Percentiles rank a stretch among this genome's conserved stretches.
These are phyloP conservation scores for Spodoptera picta DNA, from an alignment of 2,888 invertebrate species.

Conservation along the genomic window DNA sequence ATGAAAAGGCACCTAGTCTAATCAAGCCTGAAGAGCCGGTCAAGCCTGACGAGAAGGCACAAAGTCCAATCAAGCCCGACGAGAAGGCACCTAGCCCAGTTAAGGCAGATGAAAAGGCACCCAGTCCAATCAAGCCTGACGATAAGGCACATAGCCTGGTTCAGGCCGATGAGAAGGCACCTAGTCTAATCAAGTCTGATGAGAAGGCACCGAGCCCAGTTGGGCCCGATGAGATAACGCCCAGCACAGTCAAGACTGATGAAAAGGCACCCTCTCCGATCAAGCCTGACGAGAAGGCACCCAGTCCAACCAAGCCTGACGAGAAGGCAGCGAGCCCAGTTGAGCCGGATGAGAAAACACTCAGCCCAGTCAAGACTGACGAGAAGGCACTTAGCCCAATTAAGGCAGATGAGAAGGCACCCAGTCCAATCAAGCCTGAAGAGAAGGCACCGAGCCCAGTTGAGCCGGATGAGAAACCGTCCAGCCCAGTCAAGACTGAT, in stretches of 20 bases:
- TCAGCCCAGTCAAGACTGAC: not conserved
- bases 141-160: too few species aligned
- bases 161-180: conserved; percentile 22
- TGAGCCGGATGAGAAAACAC: too few species aligned
- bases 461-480: not conserved
- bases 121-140: not conserved
- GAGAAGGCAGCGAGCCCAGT: conserved; percentile 26
- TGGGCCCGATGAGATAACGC: conserved; percentile 15
- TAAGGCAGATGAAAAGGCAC: not conserved
- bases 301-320: not conserved
- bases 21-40: conserved; percentile 2
- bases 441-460: not conserved
- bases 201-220: conserved; percentile 19
- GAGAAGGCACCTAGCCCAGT: conserved; percentile 9
- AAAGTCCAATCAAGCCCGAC: too few species aligned
- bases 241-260: conserved; percentile 18
- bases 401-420: conserved; percentile 15
- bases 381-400: conserved; percentile 18
- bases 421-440: conserved; percentile 12
- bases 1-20: conserved; percentile 25
- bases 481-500: too few species aligned
- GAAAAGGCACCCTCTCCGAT: not conserved
- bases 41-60: conserved; percentile 8
- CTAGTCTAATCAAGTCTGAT: not conserved
- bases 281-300: not conserved